Evolutionary conservation across 2,797 vertebrate genomes (phyloP), one percentile per base, ranked within the genome.

Genomic region (Muscicapa comitata): DNA sequence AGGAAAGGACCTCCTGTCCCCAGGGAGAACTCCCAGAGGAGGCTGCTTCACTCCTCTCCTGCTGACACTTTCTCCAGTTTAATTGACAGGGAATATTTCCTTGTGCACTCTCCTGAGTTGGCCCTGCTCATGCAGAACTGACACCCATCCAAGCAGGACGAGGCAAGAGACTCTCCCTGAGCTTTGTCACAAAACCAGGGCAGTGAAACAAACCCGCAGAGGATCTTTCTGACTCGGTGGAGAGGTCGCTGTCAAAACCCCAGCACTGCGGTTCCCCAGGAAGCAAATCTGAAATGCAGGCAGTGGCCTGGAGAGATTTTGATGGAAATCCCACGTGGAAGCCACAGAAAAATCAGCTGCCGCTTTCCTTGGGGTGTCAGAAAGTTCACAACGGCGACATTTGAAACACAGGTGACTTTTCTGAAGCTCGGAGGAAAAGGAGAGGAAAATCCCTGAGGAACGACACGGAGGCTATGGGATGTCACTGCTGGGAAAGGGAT

Each of bases 401-500:
- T 42, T 43, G 66, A 40, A 53, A 76, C 0, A 0, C 13, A 18
- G 43, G 12, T 47, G 67, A 33, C 28, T 47, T 90, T 67, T 28
- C 74, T 67, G 25, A 51, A 59, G 59, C 23, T 63, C 70, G 14
- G 38, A 38, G 38, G 38, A 38, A 38, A 38, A 4, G 29, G 4
- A 57, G 50, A 38, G 21, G 18, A 38, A 76, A 59, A 70, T 43
- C 57, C 53, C 43, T 0, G 6, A 58, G 47, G 15, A 37, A 5
- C 0, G 0, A 28, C 3, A 7, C 0, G 0, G 57, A 59, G 40
- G 21, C 28, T 18, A 16, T 0, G 8, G 33, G 28, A 25, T 23
- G 26, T 16, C 31, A 11, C 2, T 33, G 47, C 53, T 16, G 31
- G 35, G 48, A 73, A 33, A 6, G 21, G 24, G 6, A 16, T 1